Evolutionary conservation across 2,113 vertebrate genomes (phyloP).

Genomic region (Callospermophilus lateralis): DNA sequence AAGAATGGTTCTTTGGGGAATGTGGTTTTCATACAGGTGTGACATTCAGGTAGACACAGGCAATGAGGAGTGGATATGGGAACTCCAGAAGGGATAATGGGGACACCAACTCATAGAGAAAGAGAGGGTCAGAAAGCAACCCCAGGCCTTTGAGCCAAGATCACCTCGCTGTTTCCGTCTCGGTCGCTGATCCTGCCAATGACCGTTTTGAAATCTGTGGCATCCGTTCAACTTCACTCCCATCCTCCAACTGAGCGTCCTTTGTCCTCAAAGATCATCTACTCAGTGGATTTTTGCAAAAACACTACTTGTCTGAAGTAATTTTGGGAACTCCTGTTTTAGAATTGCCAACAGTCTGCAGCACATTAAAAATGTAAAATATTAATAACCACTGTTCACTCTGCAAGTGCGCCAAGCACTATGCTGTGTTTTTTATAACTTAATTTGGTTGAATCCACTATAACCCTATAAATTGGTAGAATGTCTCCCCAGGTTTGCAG

Average conservation of each 20-base stretch:
- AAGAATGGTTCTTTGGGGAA: neutral
- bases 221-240: neutral
- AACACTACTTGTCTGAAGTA: neutral
- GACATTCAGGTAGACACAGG: neutral
- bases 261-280: neutral
- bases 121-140: neutral
- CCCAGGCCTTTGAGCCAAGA: neutral
- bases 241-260: neutral
- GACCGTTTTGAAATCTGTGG: neutral
- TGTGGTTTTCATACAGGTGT: neutral
- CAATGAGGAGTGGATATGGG: neutral
- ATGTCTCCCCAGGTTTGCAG: neutral
- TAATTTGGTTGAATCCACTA: neutral
- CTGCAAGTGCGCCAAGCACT: neutral
- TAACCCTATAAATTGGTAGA: neutral
- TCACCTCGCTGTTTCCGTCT: neutral
- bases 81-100: neutral
- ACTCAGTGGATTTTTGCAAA: neutral
- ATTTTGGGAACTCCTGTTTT: slow-evolving; percentile 32
- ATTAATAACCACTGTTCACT: neutral
- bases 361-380: neutral
- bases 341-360: neutral
- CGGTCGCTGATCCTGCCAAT: neutral
- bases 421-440: neutral
- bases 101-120: neutral